Evolutionary conservation across 2,888 invertebrate species (phyloP), one percentile per base, ranked within the genome.

Genomic region (Leptopilina drosophilae): DNA sequence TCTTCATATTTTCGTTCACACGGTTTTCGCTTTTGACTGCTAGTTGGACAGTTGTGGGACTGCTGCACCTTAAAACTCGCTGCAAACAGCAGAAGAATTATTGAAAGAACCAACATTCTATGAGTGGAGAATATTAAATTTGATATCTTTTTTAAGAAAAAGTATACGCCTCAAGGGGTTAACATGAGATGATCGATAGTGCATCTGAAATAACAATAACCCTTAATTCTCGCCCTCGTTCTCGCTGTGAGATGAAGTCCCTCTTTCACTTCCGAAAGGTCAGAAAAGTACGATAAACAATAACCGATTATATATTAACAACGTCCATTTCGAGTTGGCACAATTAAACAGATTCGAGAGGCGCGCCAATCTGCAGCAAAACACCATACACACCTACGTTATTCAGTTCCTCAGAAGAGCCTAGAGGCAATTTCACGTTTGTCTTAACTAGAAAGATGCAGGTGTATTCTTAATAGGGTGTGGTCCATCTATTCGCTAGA

Each of bases 401-500:
- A 49, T 12, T 78, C 79, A 64, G 64, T 59, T 76, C 76, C 49
- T 69, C 79, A 77, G 69, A 67, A 76, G 59, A 80, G 78, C 82
- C 85, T 82, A 80, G 80, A 79, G 87, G 85, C 82, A 80, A 83
- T 84, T 83, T 85, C 81, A 82, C 85, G 84, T 85, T 84, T 84
- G 84, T 86, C 84, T 87, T 87, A 87, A 87, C 87, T 82, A 84
- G 83, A 81, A 78, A 79, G 82, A 82, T 84, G 87, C 90, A 89
- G 89, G 90, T 90, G 90, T 88, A 88, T 84, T 82, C 62, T 81
- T 81, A 79, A 82, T 81, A 86, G 85, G 90, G 90, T 89, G 90
- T 90, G 90, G 90, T 87, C 84, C 86, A 84, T 85, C 87, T 73
- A 87, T 90, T 89, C 88, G 87, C 89, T 88, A 87, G 85, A 86